A percentile compares a stretch with the other conserved stretches of the same genome.
Conservation (phyloP, 2,797 vertebrate species). For the Lepilemur septentrionalis region DNA sequence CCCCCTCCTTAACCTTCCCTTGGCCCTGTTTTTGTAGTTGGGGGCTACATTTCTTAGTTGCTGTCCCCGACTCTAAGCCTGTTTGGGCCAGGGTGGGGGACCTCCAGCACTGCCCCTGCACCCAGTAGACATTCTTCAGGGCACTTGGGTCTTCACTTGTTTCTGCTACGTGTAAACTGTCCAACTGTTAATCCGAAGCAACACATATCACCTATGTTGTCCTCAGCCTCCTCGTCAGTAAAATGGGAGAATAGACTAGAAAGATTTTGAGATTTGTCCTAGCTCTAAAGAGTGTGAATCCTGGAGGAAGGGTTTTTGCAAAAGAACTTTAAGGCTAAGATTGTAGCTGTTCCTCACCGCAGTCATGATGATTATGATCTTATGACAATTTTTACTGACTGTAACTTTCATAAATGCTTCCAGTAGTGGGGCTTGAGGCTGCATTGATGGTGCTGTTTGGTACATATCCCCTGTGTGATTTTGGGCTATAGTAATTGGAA, state of each 20-base stretch:
- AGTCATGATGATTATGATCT: background rate
- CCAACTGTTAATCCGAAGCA: background rate
- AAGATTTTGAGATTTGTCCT: background rate
- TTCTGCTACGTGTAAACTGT: background rate
- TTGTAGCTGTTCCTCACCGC: background rate
- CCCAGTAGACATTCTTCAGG: background rate
- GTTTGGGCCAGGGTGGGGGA: background rate
- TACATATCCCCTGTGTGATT: fast-evolving
- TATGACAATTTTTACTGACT: background rate
- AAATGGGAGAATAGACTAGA: background rate
- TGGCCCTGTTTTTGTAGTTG: background rate
- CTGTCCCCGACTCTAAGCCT: background rate
- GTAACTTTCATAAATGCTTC: background rate
- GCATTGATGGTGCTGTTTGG: background rate
- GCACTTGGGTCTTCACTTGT: background rate
- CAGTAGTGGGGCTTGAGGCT: background rate
- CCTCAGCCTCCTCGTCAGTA: background rate
- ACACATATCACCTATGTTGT: background rate
- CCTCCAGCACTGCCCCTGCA: background rate
- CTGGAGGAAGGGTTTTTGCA: background rate
- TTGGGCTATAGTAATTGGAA: background rate
- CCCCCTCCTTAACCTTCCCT: background rate
- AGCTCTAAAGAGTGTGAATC: background rate
- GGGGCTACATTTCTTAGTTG: background rate
- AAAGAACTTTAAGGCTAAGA: background rate